A percentile compares a stretch with the other conserved stretches of the same genome.
Conservation (phyloP, 2,113 vertebrate species). For the western clawed frog (Xenopus tropicalis) region DNA sequence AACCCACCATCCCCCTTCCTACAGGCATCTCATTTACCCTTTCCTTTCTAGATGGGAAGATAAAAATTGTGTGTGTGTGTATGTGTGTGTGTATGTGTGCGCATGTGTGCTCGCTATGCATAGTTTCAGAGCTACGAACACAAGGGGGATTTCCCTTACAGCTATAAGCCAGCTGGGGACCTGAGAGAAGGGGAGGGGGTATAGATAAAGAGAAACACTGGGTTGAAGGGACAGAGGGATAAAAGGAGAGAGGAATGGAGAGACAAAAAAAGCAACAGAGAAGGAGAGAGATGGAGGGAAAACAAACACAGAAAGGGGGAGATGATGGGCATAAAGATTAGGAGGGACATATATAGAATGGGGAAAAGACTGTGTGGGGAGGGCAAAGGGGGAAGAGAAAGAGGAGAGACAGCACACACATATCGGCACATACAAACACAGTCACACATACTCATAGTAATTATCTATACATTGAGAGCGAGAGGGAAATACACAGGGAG, state of each 20-base stretch:
- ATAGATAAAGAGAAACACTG: conserved; percentile 14
- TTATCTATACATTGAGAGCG: no score
- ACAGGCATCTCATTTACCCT: conserved; percentile 31
- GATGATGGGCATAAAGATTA: no score
- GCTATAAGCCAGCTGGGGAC: conserved; percentile 43
- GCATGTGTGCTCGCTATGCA: conserved; percentile 7
- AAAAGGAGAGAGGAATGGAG: not conserved
- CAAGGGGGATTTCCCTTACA: conserved; percentile 42
- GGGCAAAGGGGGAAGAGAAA: not conserved
- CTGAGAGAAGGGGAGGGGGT: conserved; percentile 3
- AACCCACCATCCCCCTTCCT: conserved; percentile 32
- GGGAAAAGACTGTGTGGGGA: not conserved
- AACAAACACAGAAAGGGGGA: not conserved
- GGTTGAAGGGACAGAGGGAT: conserved; percentile 5
- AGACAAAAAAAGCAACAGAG: not conserved
- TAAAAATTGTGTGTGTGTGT: not conserved
- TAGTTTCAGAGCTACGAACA: conserved; percentile 23
- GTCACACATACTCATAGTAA: no score
- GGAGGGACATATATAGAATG: not conserved
- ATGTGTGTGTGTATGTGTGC: not conserved
- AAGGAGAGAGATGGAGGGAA: not conserved
- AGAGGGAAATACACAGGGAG: no score
- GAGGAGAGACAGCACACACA: no score
- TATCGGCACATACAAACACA: no score
- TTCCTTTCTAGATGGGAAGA: not conserved